phyloP scores from a whole-genome alignment of 2,113 vertebrate genomes.

The Axis porcinus region DNA sequence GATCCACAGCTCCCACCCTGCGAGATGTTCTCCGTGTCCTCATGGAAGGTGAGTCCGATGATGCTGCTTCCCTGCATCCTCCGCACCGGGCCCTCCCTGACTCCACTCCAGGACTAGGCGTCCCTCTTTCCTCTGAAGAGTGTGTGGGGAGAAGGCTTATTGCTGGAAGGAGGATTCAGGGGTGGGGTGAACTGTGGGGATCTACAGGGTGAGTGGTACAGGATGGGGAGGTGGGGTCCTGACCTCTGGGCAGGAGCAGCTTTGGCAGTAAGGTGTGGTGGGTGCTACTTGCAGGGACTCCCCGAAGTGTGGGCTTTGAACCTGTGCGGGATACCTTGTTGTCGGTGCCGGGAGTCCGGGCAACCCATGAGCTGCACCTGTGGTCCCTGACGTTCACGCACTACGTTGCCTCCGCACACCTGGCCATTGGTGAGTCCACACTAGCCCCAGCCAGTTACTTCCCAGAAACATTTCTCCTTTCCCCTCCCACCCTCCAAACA shows the following conservation, averaged over 20 bases:
- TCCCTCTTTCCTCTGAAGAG: not conserved
- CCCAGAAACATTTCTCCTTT: not conserved
- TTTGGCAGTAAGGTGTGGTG: not conserved
- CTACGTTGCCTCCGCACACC: constrained; percentile 85
- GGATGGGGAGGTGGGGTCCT: not conserved
- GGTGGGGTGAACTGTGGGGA: not conserved
- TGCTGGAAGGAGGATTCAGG: not conserved
- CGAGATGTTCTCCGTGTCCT: constrained; percentile 94
- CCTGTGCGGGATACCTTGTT: constrained; percentile 90
- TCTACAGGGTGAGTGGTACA: not conserved
- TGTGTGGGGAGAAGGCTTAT: not conserved
- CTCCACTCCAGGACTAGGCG: not conserved
- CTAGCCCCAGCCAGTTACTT: not conserved
- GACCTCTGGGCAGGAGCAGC: not conserved
- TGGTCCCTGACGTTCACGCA: constrained; percentile 93
- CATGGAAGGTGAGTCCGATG: constrained; percentile 90
- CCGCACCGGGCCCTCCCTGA: not conserved
- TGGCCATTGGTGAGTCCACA: constrained; percentile 86
- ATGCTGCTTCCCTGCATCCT: not conserved
- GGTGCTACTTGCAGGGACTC: constrained; percentile 82
- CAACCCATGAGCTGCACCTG: constrained; percentile 89
- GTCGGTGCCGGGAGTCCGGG: constrained; percentile 87
- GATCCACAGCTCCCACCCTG: constrained; percentile 94
- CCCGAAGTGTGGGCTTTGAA: constrained; percentile 85
- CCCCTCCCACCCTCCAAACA: not conserved